Conservation (phyloP, 2,797 vertebrate genomes). For the Poeciliopsis presidionis region DNA sequence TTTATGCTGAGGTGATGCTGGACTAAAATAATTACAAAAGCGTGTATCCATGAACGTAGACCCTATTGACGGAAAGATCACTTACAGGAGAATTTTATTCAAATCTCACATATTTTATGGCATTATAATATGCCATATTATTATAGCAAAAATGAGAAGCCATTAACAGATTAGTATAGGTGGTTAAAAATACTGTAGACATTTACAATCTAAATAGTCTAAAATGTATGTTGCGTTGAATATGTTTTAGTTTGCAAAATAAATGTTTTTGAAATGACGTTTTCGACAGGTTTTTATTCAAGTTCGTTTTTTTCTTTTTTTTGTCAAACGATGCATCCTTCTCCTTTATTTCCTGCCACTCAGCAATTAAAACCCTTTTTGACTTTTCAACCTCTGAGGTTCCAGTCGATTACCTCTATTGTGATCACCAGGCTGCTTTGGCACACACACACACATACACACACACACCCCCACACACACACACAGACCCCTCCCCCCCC, state of each 20-base stretch:
- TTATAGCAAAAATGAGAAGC: not conserved
- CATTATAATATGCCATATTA: not conserved
- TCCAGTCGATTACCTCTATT: slow-evolving; percentile 81
- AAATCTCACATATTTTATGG: not conserved
- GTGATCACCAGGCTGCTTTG: slow-evolving; percentile 57
- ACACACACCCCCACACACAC: not conserved
- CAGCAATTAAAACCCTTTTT: slow-evolving; percentile 72
- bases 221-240: not conserved
- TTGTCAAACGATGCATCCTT: not conserved
- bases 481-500: not conserved
- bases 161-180: not conserved
- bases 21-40: not conserved
- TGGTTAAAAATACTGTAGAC: not conserved
- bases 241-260: not conserved
- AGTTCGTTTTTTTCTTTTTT: not conserved
- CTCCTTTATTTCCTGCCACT: slow-evolving; percentile 37
- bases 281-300: not conserved
- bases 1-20: not conserved
- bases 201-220: not conserved
- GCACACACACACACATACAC: not conserved
- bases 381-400: slow-evolving; percentile 83
- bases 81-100: not conserved
- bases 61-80: not conserved
- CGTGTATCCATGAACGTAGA: not conserved
- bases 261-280: not conserved